Evolutionary conservation across 2,888 invertebrate species (phyloP).

Genomic region (Nemotelus pantherinus): DNA sequence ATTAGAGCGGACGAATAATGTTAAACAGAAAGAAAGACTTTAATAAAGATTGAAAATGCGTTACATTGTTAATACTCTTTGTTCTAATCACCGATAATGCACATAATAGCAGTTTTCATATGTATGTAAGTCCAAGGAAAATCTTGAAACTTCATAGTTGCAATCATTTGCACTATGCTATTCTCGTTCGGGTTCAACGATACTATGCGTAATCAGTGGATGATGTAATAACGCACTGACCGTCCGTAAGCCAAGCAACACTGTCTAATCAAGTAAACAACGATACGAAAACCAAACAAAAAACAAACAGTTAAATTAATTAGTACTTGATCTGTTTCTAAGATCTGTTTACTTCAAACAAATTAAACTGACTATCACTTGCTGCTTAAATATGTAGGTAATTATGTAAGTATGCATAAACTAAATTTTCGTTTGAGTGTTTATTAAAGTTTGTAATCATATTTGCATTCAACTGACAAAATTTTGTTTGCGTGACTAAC

Average conservation of each 20-base stretch:
- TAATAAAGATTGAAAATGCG: constrained; percentile 7
- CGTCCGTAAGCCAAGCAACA: not conserved
- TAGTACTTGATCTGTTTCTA: not conserved
- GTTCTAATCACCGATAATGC: too few species aligned
- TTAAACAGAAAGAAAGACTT: constrained; percentile 3
- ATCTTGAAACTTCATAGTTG: constrained; percentile 1
- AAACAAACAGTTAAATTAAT: not conserved
- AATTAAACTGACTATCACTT: too few species aligned
- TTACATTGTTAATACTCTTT: not conserved
- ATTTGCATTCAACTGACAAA: too few species aligned
- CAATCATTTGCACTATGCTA: not conserved
- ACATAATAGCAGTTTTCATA: not conserved
- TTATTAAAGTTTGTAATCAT: too few species aligned
- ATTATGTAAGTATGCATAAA: too few species aligned
- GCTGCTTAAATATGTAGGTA: too few species aligned
- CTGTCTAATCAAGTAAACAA: constrained; percentile 5
- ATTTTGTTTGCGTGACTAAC: constrained; percentile 1
- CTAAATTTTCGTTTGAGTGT: too few species aligned
- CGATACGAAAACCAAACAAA: not conserved
- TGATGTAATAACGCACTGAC: constrained; percentile 8
- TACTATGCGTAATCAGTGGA: not conserved
- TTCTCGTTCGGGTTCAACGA: constrained; percentile 7
- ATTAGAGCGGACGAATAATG: constrained; percentile 4
- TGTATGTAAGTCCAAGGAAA: not conserved
- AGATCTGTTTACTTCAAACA: too few species aligned